Evolutionary conservation across 2,888 invertebrate genomes (phyloP).

Genomic region (Rhaphigaster nebulosa): DNA sequence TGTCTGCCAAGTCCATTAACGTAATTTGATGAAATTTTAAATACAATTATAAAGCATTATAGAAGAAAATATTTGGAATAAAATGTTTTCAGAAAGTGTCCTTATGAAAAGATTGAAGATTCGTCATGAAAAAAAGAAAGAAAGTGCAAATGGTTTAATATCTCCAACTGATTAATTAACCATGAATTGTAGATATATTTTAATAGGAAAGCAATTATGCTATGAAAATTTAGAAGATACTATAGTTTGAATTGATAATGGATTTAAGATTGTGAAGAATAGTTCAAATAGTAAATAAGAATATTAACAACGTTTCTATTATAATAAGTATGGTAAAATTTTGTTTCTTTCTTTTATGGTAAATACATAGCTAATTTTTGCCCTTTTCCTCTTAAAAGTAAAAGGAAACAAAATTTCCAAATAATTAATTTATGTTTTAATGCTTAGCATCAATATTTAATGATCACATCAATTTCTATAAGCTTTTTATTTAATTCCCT

Average conservation of each 20-base stretch:
- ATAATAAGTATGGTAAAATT: neutral
- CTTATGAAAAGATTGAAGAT: slow-evolving; percentile 1
- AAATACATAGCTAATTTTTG: neutral
- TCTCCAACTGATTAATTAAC: neutral
- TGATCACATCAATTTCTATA: neutral
- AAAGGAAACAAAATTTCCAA: neutral
- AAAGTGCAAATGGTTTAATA: neutral
- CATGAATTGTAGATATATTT: slow-evolving; percentile 2
- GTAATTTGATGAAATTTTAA: neutral
- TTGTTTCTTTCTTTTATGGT: neutral
- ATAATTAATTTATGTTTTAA: neutral
- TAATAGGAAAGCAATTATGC: neutral
- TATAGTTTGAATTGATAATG: neutral
- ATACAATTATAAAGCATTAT: neutral
- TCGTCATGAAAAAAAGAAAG: neutral
- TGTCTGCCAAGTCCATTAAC: neutral
- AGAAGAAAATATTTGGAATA: neutral
- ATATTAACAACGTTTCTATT: neutral
- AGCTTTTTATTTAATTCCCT: neutral
- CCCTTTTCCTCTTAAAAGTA: neutral
- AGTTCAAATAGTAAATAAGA: neutral
- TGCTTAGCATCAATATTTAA: neutral
- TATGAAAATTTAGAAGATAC: neutral
- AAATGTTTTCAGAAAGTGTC: slow-evolving; percentile 32
- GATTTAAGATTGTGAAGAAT: neutral